Percentiles rank a stretch among this genome's conserved stretches.
phyloP scores from a whole-genome alignment of 2,888 invertebrate genomes.

The Penaeus monodon region DNA sequence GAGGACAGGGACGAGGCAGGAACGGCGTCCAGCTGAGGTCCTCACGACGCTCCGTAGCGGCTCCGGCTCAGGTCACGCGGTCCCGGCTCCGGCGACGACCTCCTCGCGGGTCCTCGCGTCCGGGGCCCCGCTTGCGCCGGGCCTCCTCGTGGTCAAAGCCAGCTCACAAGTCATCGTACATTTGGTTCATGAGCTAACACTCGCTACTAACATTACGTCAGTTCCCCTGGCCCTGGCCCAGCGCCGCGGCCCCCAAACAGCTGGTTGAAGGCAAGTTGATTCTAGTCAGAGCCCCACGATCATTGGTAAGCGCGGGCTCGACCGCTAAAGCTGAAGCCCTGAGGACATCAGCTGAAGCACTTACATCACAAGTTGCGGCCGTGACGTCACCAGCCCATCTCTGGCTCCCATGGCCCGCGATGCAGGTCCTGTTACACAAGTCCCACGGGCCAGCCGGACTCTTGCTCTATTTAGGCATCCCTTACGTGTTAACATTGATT shows the following conservation, averaged over 20 bases:
- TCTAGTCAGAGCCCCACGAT: conserved; percentile 26
- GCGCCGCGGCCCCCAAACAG: too few species aligned
- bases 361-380: conserved; percentile 25
- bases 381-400: conserved; percentile 28
- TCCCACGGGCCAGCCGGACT: conserved; percentile 19
- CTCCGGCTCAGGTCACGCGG: too few species aligned
- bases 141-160: too few species aligned
- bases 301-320: conserved; percentile 25
- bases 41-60: conserved; percentile 2
- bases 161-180: too few species aligned
- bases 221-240: too few species aligned
- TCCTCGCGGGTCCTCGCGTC: conserved; percentile 26
- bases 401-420: conserved; percentile 20
- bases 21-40: conserved; percentile 60
- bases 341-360: conserved; percentile 53
- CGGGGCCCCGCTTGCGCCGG: conserved; percentile 17
- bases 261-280: conserved; percentile 33
- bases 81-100: too few species aligned
- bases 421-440: neutral
- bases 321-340: conserved; percentile 48
- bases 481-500: neutral
- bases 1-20: conserved; percentile 63
- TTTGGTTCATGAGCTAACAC: too few species aligned
- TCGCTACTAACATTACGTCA: too few species aligned
- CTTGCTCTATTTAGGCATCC: neutral